phyloP scores from a whole-genome alignment of 2,113 vertebrate genomes.

The Proterorhinus semilunaris region DNA sequence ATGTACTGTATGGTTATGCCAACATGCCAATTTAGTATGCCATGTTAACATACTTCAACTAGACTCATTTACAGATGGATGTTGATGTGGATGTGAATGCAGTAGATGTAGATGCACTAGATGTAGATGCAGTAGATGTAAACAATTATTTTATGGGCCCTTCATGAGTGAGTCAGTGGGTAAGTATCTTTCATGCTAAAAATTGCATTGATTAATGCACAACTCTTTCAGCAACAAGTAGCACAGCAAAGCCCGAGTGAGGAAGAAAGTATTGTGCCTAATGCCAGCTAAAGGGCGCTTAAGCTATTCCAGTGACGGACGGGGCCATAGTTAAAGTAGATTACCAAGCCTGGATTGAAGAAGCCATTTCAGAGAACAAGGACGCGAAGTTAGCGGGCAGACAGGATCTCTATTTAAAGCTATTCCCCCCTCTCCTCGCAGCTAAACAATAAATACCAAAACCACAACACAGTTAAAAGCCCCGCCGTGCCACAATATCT shows the following conservation, averaged over 20 bases:
- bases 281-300: slow-evolving; percentile 63
- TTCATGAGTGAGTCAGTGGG: neutral
- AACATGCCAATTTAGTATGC: too few species aligned
- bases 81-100: too few species aligned
- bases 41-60: too few species aligned
- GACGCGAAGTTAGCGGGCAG: slow-evolving; percentile 37
- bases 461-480: slow-evolving; percentile 67
- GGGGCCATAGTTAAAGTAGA: slow-evolving; percentile 51
- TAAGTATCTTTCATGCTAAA: slow-evolving; percentile 28
- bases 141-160: slow-evolving; percentile 7
- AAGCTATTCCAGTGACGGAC: slow-evolving; percentile 61
- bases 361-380: slow-evolving; percentile 47
- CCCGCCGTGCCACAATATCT: slow-evolving; percentile 37
- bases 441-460: slow-evolving; percentile 67
- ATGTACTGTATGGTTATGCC: too few species aligned
- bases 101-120: too few species aligned
- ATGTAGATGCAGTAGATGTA: too few species aligned
- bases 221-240: slow-evolving; percentile 24
- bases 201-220: slow-evolving; percentile 26
- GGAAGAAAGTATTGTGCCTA: slow-evolving; percentile 29
- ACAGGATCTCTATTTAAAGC: slow-evolving; percentile 65
- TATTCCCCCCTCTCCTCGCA: slow-evolving; percentile 47
- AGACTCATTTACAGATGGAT: too few species aligned
- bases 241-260: slow-evolving; percentile 25
- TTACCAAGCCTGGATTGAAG: slow-evolving; percentile 51